Evolutionary conservation across 2,797 vertebrate genomes (phyloP).

Genomic region (Stomatorhinus walkeri): DNA sequence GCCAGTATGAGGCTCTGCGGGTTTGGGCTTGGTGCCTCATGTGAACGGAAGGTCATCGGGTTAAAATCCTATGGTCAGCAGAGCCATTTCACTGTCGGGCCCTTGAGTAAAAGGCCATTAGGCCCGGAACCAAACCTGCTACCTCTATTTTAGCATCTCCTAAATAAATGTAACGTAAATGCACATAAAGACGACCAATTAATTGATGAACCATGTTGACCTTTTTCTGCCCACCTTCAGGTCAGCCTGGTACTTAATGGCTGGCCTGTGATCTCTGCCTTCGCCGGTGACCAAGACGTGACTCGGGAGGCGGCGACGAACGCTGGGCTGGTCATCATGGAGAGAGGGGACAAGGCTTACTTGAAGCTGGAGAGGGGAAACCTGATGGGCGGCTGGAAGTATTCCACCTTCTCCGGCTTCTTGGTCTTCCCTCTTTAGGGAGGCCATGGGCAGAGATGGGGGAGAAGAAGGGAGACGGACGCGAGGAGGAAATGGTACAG

Average conservation of each 20-base stretch:
- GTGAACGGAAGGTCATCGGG: neutral
- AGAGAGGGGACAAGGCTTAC: conserved; percentile 73
- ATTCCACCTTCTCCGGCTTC: conserved; percentile 79
- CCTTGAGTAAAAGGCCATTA: neutral
- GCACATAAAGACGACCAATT: neutral
- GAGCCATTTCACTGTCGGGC: neutral
- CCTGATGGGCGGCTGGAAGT: conserved; percentile 81
- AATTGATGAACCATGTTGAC: neutral
- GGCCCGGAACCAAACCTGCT: neutral
- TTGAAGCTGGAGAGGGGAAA: conserved; percentile 78
- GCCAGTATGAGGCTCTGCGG: neutral
- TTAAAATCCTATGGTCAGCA: neutral
- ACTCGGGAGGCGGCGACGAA: conserved; percentile 78
- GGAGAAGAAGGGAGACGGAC: neutral
- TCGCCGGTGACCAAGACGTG: conserved; percentile 79
- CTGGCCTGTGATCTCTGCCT: conserved; percentile 76
- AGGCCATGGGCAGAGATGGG: neutral
- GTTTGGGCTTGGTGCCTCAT: neutral
- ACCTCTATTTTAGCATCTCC: neutral
- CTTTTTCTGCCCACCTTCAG: conserved; percentile 41
- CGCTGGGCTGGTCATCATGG: conserved; percentile 71
- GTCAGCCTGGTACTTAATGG: conserved; percentile 74
- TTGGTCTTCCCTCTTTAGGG: conserved; percentile 64
- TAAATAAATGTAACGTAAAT: neutral
- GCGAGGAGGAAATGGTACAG: neutral